A percentile compares a stretch with the other conserved stretches of the same genome.
Evolutionary conservation across 2,113 vertebrate genomes (phyloP).

Genomic region (Dicrurus megarhynchus): DNA sequence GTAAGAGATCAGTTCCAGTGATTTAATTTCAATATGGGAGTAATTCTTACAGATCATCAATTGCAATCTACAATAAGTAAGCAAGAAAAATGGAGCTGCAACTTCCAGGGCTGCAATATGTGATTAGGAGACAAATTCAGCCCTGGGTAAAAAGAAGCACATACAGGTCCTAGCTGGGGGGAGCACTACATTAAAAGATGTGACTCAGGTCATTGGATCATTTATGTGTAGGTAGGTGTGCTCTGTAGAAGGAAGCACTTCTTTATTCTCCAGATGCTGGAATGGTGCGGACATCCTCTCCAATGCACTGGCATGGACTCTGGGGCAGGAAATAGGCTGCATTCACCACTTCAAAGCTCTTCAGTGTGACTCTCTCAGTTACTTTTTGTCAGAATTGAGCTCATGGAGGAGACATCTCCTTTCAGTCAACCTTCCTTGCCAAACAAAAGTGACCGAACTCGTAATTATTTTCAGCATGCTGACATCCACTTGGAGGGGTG

Average conservation of each 20-base stretch:
- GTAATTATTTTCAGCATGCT: not conserved
- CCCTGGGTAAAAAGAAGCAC: not conserved
- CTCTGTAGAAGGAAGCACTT: not conserved
- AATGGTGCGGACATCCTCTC: not conserved
- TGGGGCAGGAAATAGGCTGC: not conserved
- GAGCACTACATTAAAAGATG: not conserved
- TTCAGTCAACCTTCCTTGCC: not conserved
- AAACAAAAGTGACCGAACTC: not conserved
- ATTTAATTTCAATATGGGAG: slow-evolving; percentile 44
- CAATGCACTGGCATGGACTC: no score
- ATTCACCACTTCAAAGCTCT: not conserved
- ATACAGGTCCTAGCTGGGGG: not conserved
- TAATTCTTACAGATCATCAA: slow-evolving; percentile 33
- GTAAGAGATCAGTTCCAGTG: slow-evolving; percentile 22
- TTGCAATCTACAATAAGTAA: not conserved
- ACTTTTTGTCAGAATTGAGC: not conserved
- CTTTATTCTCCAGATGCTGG: not conserved
- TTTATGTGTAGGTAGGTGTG: not conserved
- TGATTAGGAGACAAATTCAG: not conserved
- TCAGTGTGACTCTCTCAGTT: not conserved
- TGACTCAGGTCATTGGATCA: not conserved
- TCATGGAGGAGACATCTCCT: not conserved
- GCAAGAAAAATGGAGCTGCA: slow-evolving; percentile 16
- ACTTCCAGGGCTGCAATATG: not conserved
- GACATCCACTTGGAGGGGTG: not conserved